Percentiles rank a stretch among this genome's conserved stretches.
Conservation (phyloP, 2,888 invertebrate species). For the Papilio elwesi region DNA sequence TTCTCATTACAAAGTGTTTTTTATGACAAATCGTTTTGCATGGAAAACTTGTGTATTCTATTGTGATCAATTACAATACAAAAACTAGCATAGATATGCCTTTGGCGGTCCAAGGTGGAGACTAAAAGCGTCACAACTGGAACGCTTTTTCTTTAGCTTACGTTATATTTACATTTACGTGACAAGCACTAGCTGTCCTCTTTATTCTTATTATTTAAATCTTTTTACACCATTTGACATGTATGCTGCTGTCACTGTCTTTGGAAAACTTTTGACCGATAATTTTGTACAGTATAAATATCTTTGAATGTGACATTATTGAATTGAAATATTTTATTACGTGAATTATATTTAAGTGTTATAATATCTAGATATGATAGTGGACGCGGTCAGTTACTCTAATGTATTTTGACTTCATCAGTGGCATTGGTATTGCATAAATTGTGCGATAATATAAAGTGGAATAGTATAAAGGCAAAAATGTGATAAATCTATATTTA, state of each 20-base stretch:
- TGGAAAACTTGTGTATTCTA: background rate
- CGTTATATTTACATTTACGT: no score
- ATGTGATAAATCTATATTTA: background rate
- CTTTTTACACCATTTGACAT: no score
- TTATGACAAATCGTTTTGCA: background rate
- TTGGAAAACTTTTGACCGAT: no score
- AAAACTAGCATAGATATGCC: no score
- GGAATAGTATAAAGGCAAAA: background rate
- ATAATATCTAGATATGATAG: background rate
- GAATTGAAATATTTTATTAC: background rate
- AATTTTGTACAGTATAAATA: no score
- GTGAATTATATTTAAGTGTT: background rate
- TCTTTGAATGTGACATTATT: background rate
- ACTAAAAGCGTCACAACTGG: no score
- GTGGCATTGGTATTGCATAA: background rate
- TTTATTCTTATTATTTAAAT: no score
- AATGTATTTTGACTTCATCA: background rate
- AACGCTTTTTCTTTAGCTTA: no score
- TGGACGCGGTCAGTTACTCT: background rate
- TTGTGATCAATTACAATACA: background rate
- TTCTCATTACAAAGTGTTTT: background rate
- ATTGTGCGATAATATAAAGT: background rate
- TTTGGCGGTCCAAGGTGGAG: no score
- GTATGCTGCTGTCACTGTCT: no score
- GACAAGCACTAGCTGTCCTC: no score